A percentile compares a stretch with the other conserved stretches of the same genome.
phyloP scores from a whole-genome alignment of 2,888 invertebrate species.

The Hermaeophaga mercurialis region DNA sequence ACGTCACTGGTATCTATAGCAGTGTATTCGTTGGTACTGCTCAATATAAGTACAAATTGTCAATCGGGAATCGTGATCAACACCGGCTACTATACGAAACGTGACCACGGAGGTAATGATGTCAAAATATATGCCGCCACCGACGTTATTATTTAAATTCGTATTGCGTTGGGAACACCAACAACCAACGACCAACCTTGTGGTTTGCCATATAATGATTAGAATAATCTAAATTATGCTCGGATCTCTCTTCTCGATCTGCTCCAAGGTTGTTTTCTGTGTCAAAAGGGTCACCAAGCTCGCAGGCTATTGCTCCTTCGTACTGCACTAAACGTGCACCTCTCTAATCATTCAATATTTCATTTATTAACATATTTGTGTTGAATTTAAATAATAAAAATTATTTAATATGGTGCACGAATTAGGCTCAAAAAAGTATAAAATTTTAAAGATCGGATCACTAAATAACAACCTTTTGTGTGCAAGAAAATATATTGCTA shows the following conservation, averaged over 20 bases:
- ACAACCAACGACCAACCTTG: constrained; percentile 40
- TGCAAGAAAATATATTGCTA: too few relatives aligned
- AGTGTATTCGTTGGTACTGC: constrained; percentile 19
- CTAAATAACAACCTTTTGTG: too few relatives aligned
- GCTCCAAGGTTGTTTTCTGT: constrained; percentile 25
- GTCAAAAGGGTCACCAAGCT: constrained; percentile 24
- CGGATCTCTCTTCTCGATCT: constrained; percentile 28
- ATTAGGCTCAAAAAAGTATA: too few relatives aligned
- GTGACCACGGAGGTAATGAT: constrained; percentile 56
- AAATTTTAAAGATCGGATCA: too few relatives aligned
- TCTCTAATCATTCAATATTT: too few relatives aligned
- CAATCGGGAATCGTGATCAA: constrained; percentile 55
- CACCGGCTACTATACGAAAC: constrained; percentile 57
- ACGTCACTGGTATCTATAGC: constrained; percentile 26
- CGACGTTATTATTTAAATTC: constrained; percentile 44
- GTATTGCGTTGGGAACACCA: constrained; percentile 45
- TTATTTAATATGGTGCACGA: too few relatives aligned
- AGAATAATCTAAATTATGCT: constrained; percentile 38
- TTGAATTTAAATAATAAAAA: too few relatives aligned
- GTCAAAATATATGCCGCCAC: constrained; percentile 53
- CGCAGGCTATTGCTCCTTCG: constrained; percentile 13
- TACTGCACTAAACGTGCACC: too few relatives aligned
- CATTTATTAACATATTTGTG: too few relatives aligned
- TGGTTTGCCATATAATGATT: constrained; percentile 50
- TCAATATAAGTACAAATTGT: constrained; percentile 42